Evolutionary conservation across 2,797 vertebrate species (phyloP).

Genomic region (Carcharodon carcharias): DNA sequence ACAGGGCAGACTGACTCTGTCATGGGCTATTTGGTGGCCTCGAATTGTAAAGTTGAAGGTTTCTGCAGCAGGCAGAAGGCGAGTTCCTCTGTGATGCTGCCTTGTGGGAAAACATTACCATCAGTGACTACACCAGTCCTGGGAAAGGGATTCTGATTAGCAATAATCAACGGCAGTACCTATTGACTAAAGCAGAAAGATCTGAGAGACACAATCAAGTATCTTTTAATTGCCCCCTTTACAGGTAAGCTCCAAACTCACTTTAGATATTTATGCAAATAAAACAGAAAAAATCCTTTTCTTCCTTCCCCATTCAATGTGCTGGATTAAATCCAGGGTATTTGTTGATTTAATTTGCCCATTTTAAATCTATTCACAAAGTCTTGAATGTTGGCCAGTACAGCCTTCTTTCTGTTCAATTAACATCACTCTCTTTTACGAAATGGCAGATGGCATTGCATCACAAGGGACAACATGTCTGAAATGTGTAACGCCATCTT

Average conservation of each 20-base stretch:
- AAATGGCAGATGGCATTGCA: neutral
- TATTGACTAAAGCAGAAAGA: neutral
- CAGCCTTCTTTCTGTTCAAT: neutral
- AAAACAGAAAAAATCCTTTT: neutral
- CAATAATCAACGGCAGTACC: neutral
- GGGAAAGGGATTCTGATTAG: neutral
- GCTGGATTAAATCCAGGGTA: neutral
- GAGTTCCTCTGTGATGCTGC: neutral
- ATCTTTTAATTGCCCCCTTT: neutral
- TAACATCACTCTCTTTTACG: neutral
- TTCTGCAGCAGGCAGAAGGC: neutral
- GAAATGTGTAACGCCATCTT: neutral
- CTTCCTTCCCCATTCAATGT: neutral
- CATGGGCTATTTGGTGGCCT: neutral
- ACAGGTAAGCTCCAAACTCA: neutral
- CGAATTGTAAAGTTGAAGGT: neutral
- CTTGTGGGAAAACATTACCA: neutral
- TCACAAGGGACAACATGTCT: neutral
- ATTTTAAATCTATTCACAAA: neutral
- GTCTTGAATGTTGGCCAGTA: neutral
- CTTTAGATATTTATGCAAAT: neutral
- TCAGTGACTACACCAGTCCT: neutral
- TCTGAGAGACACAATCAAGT: neutral
- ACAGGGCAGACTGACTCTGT: neutral
- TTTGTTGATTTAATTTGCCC: neutral